Base-by-base conservation (phyloP, 1,140 invertebrate species). In the Rhagoletis pomonella region DNA sequence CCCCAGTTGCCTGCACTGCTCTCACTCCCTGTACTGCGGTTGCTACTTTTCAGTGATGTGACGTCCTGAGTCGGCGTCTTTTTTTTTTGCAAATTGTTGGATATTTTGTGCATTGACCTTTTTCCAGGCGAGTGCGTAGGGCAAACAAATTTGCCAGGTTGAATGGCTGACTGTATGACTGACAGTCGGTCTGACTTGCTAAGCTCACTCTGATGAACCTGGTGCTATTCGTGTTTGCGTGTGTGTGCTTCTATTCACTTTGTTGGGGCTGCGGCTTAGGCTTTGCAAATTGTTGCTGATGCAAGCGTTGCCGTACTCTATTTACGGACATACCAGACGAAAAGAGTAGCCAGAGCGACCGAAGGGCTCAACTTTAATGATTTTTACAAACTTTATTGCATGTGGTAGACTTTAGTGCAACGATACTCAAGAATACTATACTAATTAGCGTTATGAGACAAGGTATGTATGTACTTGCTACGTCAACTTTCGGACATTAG, bases 51-150 rank as follows among this genome's bases (percentile, higher is more conserved):
- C 29, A 29, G 29, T 29, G 29, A 29, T 29, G 29, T 29, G 29
- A 29, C 50, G 50, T 9, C 50, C 50, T 55, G 6, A 29, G 29
- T 29, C 29, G 29, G 29, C 50, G 50, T 9, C 50, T 9, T 55
- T 3, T 29, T 67, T 67, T 3, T 29, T 67, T 67, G n/a, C n/a
- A 67, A 19, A 39, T 67, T 67, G n/a, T 67, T 39, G 73, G 7
- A 17, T 1, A 19, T 58, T 19, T 81, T 87, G 64, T 87, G 86
- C 64, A 69, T 2, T 87, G 86, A 87, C 86, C 86, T 87, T 87
- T 87, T 87, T 87, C 62, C 64, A 55, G 12, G 47, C 64, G 64
- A 50, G 39, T 87, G 86, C 86, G 64, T 87, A 69, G n/a, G 44
- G 47, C 29, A 58, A 65, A 19, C 64, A 55, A 29, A 81, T 19